A percentile compares a stretch with the other conserved stretches of the same genome.
These are phyloP conservation scores for Alcis repandata DNA, from an alignment of 2,888 invertebrate genomes.

Conservation along the genomic window DNA sequence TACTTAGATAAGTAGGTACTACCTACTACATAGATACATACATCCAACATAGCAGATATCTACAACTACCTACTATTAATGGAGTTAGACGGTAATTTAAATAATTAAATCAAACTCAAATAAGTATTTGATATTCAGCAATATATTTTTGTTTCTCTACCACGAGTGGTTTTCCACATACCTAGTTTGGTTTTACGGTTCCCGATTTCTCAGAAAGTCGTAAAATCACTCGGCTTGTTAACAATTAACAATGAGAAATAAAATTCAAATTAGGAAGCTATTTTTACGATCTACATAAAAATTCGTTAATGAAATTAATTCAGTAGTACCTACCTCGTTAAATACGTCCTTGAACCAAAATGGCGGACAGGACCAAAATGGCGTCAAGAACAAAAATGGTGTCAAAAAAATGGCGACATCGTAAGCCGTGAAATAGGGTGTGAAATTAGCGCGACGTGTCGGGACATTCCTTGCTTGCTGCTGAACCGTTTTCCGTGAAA, in stretches of 20 bases:
- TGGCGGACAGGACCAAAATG: constrained; percentile 35
- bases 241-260: constrained; percentile 37
- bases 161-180: no score
- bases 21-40: no score
- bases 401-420: constrained; percentile 45
- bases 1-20: no score
- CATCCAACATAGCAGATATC: no score
- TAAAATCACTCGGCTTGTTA: constrained; percentile 34
- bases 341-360: constrained; percentile 26
- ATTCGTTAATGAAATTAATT: constrained; percentile 33
- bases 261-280: constrained; percentile 38
- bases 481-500: constrained; percentile 64
- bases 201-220: constrained; percentile 23
- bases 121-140: no score
- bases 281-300: constrained; percentile 36
- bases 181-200: constrained; percentile 9
- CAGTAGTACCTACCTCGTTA: constrained; percentile 27
- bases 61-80: no score
- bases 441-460: constrained; percentile 61
- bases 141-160: no score
- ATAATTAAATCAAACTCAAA: no score
- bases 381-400: constrained; percentile 40
- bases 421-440: constrained; percentile 54
- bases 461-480: constrained; percentile 60
- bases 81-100: no score